Percentiles rank a stretch among this genome's conserved stretches.
Conservation (phyloP, 2,113 vertebrate species). For the Phasianus colchicus region DNA sequence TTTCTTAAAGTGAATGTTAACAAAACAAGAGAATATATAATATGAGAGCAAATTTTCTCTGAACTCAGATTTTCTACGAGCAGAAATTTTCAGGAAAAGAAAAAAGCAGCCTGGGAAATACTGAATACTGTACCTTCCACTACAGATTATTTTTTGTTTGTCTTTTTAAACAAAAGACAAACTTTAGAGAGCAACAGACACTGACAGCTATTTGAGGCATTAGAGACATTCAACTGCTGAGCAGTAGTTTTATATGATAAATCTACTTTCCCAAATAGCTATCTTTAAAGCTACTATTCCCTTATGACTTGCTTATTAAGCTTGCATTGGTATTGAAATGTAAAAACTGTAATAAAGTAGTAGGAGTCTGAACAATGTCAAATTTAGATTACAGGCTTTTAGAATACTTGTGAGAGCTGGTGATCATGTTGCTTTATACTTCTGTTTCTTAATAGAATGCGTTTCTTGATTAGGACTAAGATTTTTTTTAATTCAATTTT, state of each 20-base stretch:
- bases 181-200: not conserved
- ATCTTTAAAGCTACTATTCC: not conserved
- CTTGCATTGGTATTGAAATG: not conserved
- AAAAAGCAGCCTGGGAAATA: not conserved
- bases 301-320: not conserved
- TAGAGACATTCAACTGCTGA: not conserved
- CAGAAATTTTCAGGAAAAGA: not conserved
- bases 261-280: not conserved
- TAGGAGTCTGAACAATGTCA: not conserved
- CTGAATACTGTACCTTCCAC: not conserved
- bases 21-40: not conserved
- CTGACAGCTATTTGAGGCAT: not conserved
- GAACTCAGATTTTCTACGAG: not conserved
- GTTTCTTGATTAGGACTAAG: not conserved
- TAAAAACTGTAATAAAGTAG: not conserved
- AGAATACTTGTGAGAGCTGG: not conserved
- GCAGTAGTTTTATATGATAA: not conserved
- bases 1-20: not conserved
- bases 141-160: not conserved
- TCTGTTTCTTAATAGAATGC: not conserved
- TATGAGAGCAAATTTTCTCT: not conserved
- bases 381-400: not conserved
- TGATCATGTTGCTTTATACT: rapidly evolving
- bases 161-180: not conserved
- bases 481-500: not conserved